Conservation (phyloP, 2,888 invertebrate genomes). For the Melinaea marsaeus region DNA sequence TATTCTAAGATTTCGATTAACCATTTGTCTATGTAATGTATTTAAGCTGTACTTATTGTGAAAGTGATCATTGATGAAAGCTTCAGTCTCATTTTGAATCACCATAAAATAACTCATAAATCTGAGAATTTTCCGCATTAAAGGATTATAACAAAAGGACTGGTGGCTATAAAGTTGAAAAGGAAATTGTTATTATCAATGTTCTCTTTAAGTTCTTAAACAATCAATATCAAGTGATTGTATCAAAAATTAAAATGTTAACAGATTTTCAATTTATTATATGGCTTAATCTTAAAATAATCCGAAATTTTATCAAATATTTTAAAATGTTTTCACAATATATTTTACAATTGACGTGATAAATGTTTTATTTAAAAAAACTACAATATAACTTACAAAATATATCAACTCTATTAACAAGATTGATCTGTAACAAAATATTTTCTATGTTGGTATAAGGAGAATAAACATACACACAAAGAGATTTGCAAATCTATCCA, state of each 20-base stretch:
- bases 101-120: slow-evolving; percentile 34
- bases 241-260: not conserved
- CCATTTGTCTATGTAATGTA: no score
- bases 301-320: not conserved
- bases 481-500: not conserved
- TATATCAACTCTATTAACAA: not conserved
- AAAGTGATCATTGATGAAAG: slow-evolving; percentile 21
- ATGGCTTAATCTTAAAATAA: not conserved
- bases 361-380: no score
- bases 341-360: no score
- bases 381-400: no score
- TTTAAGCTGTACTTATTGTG: slow-evolving; percentile 14
- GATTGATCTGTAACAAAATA: not conserved
- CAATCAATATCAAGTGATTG: slow-evolving; percentile 14
- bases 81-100: slow-evolving; percentile 29
- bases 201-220: slow-evolving; percentile 24
- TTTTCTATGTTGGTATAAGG: not conserved
- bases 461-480: not conserved
- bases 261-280: slow-evolving; percentile 6
- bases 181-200: slow-evolving; percentile 35
- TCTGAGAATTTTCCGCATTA: slow-evolving; percentile 35
- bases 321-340: not conserved
- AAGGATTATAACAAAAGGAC: slow-evolving; percentile 37
- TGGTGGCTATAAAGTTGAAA: slow-evolving; percentile 39
- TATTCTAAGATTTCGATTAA: no score